Conservation (phyloP, 2,113 vertebrate genomes). For the Cavia porcellus region DNA sequence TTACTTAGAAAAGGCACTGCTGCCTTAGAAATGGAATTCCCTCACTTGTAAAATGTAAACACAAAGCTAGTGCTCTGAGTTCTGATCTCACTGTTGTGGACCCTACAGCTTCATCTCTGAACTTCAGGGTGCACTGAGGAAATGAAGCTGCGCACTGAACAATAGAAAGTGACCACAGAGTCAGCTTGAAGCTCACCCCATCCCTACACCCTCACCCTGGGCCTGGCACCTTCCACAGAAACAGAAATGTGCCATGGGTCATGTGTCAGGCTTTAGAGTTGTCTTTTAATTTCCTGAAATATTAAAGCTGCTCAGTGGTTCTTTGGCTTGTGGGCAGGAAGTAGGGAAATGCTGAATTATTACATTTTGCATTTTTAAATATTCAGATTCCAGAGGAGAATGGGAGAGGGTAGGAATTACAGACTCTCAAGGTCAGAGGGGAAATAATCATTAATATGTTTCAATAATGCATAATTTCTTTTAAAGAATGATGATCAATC, state of each 20-base stretch:
- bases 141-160: neutral
- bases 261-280: neutral
- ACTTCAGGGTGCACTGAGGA: neutral
- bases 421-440: neutral
- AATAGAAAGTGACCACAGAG: neutral
- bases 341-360: too few relatives aligned
- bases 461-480: neutral
- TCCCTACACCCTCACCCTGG: neutral
- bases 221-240: accelerated
- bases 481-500: neutral
- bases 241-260: accelerated
- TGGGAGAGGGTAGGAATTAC: neutral
- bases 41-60: neutral
- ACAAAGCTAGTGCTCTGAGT: neutral
- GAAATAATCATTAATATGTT: neutral
- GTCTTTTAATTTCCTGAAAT: neutral
- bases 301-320: neutral
- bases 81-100: neutral
- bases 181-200: neutral
- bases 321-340: neutral
- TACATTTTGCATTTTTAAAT: neutral
- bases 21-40: neutral
- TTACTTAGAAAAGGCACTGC: neutral
- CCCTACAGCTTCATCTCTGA: neutral
- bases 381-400: neutral